These are phyloP conservation scores for Australoheros facetus DNA, from an alignment of 2,797 vertebrate genomes.

Conservation along the genomic window DNA sequence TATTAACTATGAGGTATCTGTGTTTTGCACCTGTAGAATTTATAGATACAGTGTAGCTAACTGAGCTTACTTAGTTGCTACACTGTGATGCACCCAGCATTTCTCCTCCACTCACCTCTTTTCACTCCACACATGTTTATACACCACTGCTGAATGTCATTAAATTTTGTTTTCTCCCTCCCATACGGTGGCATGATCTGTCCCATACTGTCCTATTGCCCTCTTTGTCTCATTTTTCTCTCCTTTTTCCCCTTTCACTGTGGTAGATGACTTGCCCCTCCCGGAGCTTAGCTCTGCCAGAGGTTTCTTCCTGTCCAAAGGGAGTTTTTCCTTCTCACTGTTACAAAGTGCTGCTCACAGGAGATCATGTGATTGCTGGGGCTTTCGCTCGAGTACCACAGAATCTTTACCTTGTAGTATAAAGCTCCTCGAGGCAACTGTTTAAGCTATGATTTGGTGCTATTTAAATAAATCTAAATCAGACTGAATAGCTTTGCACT, in stretches of 20 bases:
- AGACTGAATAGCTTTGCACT: not conserved
- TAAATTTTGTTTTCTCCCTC: not conserved
- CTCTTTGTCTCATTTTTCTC: no score
- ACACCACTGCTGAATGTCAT: not conserved
- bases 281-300: not conserved
- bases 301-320: not conserved
- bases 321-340: not conserved
- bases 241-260: not conserved
- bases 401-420: not conserved
- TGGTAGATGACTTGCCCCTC: not conserved
- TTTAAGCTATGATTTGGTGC: not conserved
- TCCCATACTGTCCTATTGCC: not conserved
- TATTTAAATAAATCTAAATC: not conserved
- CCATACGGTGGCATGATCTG: not conserved
- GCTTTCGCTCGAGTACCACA: not conserved
- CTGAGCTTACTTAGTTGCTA: not conserved
- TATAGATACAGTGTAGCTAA: not conserved
- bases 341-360: not conserved
- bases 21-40: no score
- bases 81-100: not conserved
- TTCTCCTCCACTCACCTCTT: not conserved
- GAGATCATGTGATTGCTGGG: not conserved
- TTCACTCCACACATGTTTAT: not conserved
- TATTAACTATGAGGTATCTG: not conserved
- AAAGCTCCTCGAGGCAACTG: no score